Evolutionary conservation across 2,113 vertebrate species (phyloP).

Genomic region (Odobenus rosmarus): DNA sequence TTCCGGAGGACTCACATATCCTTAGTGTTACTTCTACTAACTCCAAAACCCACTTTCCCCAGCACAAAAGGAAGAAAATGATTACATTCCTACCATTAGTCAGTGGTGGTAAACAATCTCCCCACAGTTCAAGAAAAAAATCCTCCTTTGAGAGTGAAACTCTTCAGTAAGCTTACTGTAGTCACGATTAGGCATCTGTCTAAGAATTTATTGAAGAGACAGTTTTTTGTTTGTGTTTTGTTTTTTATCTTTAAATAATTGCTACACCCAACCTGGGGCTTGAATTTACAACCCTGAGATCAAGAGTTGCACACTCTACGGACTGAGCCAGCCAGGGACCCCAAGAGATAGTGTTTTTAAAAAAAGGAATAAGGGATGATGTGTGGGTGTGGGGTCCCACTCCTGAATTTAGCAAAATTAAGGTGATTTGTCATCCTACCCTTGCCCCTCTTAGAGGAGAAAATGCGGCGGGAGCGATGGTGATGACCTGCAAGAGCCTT

Average conservation of each 20-base stretch:
- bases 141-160: background rate
- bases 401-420: background rate
- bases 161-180: background rate
- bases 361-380: background rate
- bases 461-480: background rate
- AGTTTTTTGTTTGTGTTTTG: background rate
- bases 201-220: background rate
- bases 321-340: background rate
- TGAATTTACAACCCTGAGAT: background rate
- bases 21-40: slow-evolving; percentile 2
- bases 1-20: background rate
- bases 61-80: background rate
- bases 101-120: background rate
- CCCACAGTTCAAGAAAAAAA: background rate
- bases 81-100: background rate
- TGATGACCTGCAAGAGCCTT: background rate
- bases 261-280: background rate
- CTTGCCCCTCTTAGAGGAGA: background rate
- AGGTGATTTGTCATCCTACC: background rate
- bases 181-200: background rate
- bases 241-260: background rate
- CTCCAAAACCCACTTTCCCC: background rate
- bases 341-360: background rate
- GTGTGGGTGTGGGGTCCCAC: background rate
- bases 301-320: background rate